Base-by-base conservation (phyloP, 2,888 invertebrate genomes). In the Netelia fuscicornis region DNA sequence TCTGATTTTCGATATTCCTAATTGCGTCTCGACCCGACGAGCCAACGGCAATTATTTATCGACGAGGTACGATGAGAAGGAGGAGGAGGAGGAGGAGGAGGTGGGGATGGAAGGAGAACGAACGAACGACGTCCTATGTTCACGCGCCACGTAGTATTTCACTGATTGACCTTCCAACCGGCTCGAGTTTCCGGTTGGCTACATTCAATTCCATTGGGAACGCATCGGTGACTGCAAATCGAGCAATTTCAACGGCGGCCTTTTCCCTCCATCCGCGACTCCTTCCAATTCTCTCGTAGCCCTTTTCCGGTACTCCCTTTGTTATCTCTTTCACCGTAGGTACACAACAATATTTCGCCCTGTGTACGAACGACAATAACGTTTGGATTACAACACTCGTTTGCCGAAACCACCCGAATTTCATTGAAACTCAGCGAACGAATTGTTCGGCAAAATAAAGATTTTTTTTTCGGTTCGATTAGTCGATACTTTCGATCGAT, bases 131-230 rank as follows among this genome's bases (percentile, higher is more conserved):
- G 71, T 60, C 52, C 37, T 17, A 58, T 42, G 80, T 65, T 58
- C 58, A 72, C 65, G 72, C 56, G 72, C 56, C 72, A 67, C 58
- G 72, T 74, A 72, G 56, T 74, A 74, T 74, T 54, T 25, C 65
- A 70, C 80, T 80, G 80, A 80, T 80, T 80, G 80, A 80, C 80
- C 80, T 80, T 80, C 72, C 80, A 80, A 48, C 58, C 48, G 67
- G 65, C 80, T 80, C 80, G 52, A 48, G 44, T 80, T 80, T 74
- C 52, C 80, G 80, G 72, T 72, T 65, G 44, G 72, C 65, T 80
- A 80, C 80, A 80, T 80, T 80, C 80, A 80, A 80, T 80, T 80
- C 80, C 72, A 80, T 80, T 48, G 80, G 80, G 80, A 48, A 72
- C 80, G 80, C 80, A 80, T 80, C 80, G 72, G 72, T 72, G 82